phyloP scores from a whole-genome alignment of 2,797 vertebrate genomes.

The Neosilurus mollespiculum region DNA sequence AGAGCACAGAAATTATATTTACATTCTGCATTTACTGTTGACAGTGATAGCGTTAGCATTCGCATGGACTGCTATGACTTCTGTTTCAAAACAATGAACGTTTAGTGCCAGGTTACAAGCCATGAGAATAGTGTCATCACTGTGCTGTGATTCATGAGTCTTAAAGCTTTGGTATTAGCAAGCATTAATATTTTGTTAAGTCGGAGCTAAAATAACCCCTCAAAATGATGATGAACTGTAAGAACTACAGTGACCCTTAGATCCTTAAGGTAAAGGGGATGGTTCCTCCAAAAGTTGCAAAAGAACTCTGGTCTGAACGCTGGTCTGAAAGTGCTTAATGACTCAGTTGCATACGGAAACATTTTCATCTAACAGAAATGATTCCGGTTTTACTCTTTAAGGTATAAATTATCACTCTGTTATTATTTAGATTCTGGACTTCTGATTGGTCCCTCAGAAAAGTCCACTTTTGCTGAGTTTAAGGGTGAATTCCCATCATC shows the following conservation, averaged over 20 bases:
- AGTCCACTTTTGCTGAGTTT: conserved; percentile 16
- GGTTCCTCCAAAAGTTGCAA: too few relatives aligned
- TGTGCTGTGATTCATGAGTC: neutral
- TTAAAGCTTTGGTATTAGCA: neutral
- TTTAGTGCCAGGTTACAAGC: too few relatives aligned
- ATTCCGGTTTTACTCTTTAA: neutral
- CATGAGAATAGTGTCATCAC: neutral
- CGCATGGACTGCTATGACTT: neutral
- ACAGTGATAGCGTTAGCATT: too few relatives aligned
- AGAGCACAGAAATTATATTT: neutral
- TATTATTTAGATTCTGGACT: conserved; percentile 24
- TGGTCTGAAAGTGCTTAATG: too few relatives aligned
- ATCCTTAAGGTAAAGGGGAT: too few relatives aligned
- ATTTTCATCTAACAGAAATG: neutral
- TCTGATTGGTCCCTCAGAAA: conserved; percentile 15
- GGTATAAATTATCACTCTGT: neutral
- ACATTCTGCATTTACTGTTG: too few relatives aligned
- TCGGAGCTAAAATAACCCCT: too few relatives aligned
- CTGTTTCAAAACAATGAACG: neutral
- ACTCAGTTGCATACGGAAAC: too few relatives aligned
- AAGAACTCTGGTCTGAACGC: too few relatives aligned
- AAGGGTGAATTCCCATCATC: conserved; percentile 19
- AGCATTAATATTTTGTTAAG: neutral
- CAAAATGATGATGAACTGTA: too few relatives aligned
- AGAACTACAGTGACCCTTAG: too few relatives aligned